Evolutionary conservation across 1,140 invertebrate species (phyloP), one percentile per base, ranked within the genome.

Genomic region (Melipona quadrifasciata): DNA sequence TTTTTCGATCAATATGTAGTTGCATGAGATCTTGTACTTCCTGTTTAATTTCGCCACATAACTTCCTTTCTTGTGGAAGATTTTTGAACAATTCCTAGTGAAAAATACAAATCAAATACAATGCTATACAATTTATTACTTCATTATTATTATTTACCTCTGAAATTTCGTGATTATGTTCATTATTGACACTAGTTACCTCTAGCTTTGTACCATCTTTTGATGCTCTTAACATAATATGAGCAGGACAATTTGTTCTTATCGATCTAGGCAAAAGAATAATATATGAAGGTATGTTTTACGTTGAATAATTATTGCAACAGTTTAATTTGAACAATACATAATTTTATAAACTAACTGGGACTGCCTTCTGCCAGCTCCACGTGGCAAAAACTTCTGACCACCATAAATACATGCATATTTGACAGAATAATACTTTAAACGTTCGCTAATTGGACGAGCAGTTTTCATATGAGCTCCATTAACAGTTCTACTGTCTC

Each of bases 401-500:
- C 95, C 95, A 5, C 95, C 95, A 86, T 94, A 95, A 74, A 95
- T 94, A 79, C 95, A 95, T 0, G 95, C 94, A 90, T 94, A 95
- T 82, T 95, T 95, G 0, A 95, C 94, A 12, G 94, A 95, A 87
- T 95, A 95, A 91, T 95, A 95, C 78, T 94, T 94, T 11, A 95
- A 85, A 86, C 90, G 82, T 39, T 93, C 90, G 57, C 93, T 93
- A 53, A 95, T 95, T 1, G 94, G 94, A 68, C 95, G 90, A 17
- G 94, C 90, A 53, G 94, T 95, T 91, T 95, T 95, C 94, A 94
- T 95, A 81, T 94, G 93, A 64, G 95, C 95, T 19, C 94, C 94
- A 61, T 91, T 93, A 17, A 95, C 94, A 11, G 94, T 95, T 89
- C 95, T 91, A 61, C 94, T 95, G 79, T 95, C 95, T 86, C 95